Conservation (phyloP, 2,113 vertebrate genomes). For the Microtus montanus region DNA sequence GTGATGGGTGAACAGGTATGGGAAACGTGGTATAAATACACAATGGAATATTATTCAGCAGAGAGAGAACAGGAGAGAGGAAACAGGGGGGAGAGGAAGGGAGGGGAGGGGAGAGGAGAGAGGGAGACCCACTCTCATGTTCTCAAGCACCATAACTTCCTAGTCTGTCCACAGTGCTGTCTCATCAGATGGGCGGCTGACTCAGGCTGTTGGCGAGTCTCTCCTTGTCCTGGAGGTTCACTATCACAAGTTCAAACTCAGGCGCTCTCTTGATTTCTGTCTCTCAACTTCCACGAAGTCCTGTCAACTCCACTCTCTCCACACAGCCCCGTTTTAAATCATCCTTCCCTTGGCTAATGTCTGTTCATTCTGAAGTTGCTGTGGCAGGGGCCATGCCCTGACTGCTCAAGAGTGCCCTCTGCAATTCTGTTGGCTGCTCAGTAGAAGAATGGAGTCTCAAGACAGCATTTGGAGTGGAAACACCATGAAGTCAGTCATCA, state of each 20-base stretch:
- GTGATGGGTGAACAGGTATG: rapidly evolving
- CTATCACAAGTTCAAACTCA: neutral
- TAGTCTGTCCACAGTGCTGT: neutral
- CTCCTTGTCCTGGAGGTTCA: neutral
- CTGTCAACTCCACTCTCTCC: neutral
- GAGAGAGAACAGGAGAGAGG: too few relatives aligned
- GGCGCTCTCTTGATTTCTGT: neutral
- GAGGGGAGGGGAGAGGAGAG: neutral
- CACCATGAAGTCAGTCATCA: neutral
- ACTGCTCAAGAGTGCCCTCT: neutral
- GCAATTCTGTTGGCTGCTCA: neutral
- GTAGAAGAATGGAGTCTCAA: neutral
- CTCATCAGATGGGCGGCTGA: neutral
- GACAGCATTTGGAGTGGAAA: neutral
- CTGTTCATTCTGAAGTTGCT: neutral
- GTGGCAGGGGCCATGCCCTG: neutral
- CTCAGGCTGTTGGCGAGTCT: neutral
- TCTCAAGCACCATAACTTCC: neutral
- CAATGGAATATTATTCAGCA: neutral
- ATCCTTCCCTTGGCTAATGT: neutral
- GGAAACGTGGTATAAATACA: neutral
- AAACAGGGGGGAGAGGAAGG: neutral
- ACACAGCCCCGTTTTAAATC: neutral
- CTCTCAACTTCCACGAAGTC: neutral
- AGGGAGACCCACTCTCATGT: neutral